These are phyloP conservation scores for Aphelocoma californica DNA, from an alignment of 2,797 vertebrate species.

Conservation along the genomic window DNA sequence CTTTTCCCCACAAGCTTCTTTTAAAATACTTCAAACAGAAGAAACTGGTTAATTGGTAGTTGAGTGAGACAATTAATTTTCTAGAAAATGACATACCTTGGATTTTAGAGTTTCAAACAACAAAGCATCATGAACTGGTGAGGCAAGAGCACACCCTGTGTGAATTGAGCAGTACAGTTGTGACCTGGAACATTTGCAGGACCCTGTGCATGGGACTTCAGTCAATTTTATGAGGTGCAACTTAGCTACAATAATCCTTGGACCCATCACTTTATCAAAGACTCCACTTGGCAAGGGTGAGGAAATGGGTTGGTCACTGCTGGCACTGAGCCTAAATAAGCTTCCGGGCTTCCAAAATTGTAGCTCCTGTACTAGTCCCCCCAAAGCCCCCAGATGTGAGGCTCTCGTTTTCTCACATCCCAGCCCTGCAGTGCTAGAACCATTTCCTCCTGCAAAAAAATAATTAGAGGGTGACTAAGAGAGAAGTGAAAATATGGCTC, in stretches of 20 bases:
- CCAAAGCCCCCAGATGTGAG: not conserved
- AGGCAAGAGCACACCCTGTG: accelerated
- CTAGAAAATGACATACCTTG: not conserved
- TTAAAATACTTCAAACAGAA: not conserved
- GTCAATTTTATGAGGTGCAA: not conserved
- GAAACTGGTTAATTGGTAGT: not conserved
- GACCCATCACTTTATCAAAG: not conserved
- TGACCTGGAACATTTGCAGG: not conserved
- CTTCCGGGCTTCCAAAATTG: not conserved
- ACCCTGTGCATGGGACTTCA: not conserved
- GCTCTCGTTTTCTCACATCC: not conserved
- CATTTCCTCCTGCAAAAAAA: not conserved
- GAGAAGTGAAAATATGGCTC: not conserved
- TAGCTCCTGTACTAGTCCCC: not conserved
- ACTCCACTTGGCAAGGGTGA: not conserved
- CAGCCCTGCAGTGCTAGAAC: not conserved
- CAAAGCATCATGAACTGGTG: accelerated
- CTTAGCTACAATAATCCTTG: not conserved
- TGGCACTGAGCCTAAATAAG: not conserved
- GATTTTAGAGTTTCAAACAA: not conserved
- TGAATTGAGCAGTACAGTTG: not conserved
- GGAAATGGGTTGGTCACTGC: not conserved
- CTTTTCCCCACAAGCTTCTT: not conserved
- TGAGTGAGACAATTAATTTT: not conserved
- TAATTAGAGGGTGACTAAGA: not conserved